phyloP scores from a whole-genome alignment of 2,888 invertebrate species.

The Hydroisotoma schaefferi region DNA sequence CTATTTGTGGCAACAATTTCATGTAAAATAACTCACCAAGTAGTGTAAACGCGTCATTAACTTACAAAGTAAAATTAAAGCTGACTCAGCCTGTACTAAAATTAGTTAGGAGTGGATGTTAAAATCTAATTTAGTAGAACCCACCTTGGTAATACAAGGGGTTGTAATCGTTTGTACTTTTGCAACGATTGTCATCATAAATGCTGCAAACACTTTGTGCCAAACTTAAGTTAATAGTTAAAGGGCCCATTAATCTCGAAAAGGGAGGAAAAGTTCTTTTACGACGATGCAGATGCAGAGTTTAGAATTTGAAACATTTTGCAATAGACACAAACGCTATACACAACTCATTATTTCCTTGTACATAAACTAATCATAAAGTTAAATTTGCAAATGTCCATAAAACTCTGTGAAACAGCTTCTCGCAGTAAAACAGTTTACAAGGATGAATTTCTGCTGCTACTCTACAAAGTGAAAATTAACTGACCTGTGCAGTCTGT shows the following conservation, averaged over 20 bases:
- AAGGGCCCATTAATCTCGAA: constrained; percentile 13
- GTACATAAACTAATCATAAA: constrained; percentile 30
- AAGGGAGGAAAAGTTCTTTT: constrained; percentile 16
- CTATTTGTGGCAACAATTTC: too few relatives aligned
- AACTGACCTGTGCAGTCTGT: constrained; percentile 11
- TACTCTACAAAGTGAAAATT: constrained; percentile 17
- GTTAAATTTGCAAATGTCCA: constrained; percentile 34
- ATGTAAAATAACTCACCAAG: too few relatives aligned
- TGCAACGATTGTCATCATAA: constrained; percentile 1
- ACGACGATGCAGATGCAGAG: constrained; percentile 8
- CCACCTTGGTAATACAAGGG: too few relatives aligned
- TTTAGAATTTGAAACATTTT: constrained; percentile 24
- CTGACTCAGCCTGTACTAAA: too few relatives aligned
- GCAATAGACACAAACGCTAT: constrained; percentile 5
- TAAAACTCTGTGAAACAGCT: constrained; percentile 28
- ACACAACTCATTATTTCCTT: constrained; percentile 37
- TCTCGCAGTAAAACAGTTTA: constrained; percentile 17
- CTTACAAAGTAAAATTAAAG: too few relatives aligned
- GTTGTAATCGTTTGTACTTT: constrained; percentile 1
- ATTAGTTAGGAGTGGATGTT: too few relatives aligned
- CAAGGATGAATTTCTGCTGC: constrained; percentile 6
- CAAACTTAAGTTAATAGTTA: constrained; percentile 8
- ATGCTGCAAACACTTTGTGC: constrained; percentile 5
- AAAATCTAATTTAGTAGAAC: too few relatives aligned
- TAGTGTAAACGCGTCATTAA: too few relatives aligned